Conservation (phyloP, 2,113 vertebrate genomes). For the Jaculus jaculus region DNA sequence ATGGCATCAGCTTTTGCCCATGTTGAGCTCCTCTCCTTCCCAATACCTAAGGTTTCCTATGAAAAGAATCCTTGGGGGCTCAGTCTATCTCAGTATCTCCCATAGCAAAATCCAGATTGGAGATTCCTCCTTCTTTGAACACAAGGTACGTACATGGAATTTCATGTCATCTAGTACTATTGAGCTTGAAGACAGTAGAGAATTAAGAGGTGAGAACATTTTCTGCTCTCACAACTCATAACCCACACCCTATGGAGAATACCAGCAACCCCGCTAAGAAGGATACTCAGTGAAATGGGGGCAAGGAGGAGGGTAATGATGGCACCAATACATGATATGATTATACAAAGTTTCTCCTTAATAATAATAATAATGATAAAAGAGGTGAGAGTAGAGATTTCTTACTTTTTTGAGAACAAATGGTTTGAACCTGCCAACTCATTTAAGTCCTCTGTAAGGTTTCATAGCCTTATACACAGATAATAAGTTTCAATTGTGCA, state of each 20-base stretch:
- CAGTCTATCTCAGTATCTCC: not conserved
- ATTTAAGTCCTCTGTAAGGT: not conserved
- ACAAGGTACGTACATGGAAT: not conserved
- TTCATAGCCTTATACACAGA: not conserved
- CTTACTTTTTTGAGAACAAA: not conserved
- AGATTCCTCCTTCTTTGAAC: not conserved
- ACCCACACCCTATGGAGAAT: no score
- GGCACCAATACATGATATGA: no score
- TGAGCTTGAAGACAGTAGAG: not conserved
- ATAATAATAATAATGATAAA: no score
- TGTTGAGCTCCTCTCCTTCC: not conserved
- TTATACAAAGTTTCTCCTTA: no score
- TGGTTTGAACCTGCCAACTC: not conserved
- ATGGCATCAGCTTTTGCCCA: not conserved
- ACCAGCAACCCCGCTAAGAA: no score
- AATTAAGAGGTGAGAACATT: not conserved
- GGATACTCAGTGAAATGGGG: no score
- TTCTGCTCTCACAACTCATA: no score
- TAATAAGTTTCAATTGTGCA: not conserved
- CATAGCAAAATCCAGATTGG: not conserved
- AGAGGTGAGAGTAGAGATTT: not conserved
- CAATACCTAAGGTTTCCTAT: not conserved
- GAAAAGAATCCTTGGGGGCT: not conserved
- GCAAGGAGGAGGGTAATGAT: no score
- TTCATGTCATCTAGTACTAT: not conserved